Evolutionary conservation across 2,797 vertebrate species (phyloP), one percentile per base, ranked within the genome.

Genomic region (Cheirogaleus major): DNA sequence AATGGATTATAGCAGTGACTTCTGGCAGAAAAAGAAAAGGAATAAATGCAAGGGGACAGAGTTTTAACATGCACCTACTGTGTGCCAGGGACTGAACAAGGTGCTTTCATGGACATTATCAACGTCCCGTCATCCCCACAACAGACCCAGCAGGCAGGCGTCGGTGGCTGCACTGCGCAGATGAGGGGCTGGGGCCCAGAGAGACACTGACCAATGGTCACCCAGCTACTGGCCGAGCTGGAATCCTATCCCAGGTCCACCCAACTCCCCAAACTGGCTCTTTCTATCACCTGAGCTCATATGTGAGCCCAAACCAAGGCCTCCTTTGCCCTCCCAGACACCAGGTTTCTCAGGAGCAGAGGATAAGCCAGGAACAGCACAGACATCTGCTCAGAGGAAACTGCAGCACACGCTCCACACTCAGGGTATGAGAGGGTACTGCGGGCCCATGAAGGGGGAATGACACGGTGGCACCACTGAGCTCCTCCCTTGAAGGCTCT

Each of bases 401-500:
- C 23, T 1, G 27, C n/a, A 63, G 11, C 2, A 0, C 9, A n/a
- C 0, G 1, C 20, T 55, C 84, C 12, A 48, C 72, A 22, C 43
- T 27, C 10, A 5, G 0, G 55, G 30, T 89, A 92, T 38, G 67
- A 92, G 95, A 67, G 89, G 89, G 89, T 22, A 8, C 89, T 92
- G 65, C 30, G 35, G 55, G 72, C 9, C 89, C 79, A 80, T 50
- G 52, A 92, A 91, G 14, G 25, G 0, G 38, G 1, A 2, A 41
- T 2, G 8, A 1, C 0, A 1, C 13, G 0, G 63, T 9, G 2
- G 25, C 30, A 4, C 25, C 1, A 1, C 0, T 0, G 15, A 48
- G 2, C 12, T 43, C 69, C n/a, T 43, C n/a, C 78, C 55, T 57
- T 57, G 20, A 43, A 8, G 25, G 65, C 45, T 27, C 12, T 0